Evolutionary conservation across 1,140 invertebrate genomes (phyloP).

Genomic region (Babylonia areolata): DNA sequence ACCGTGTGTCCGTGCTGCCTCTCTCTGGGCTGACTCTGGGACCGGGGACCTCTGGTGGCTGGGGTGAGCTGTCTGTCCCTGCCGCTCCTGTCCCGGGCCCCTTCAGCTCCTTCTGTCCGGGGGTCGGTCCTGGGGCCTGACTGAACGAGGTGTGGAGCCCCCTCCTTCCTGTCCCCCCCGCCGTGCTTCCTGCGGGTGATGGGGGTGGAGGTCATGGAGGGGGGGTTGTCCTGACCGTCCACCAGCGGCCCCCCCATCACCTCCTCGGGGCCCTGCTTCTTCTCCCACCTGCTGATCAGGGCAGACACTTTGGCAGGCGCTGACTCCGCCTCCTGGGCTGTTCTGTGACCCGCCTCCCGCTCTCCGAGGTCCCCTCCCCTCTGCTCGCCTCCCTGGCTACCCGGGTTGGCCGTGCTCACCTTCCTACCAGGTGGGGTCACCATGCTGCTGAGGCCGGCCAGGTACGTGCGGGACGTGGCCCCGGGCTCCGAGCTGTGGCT

Average conservation of each 20-base stretch:
- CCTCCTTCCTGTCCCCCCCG: not conserved
- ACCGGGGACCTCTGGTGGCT: not conserved
- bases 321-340: not conserved
- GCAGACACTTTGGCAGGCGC: slow-evolving; percentile 30
- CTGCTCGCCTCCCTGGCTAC: not conserved
- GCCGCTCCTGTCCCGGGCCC: not conserved
- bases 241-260: slow-evolving; percentile 26
- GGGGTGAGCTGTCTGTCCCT: not conserved
- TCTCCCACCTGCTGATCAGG: slow-evolving; percentile 63
- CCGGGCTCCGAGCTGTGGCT: slow-evolving; percentile 35
- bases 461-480: not conserved
- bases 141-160: not conserved
- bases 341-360: not conserved
- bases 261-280: slow-evolving; percentile 40
- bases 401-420: not conserved
- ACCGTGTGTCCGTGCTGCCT: not conserved
- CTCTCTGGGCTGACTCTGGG: slow-evolving; percentile 9
- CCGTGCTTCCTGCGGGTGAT: slow-evolving; percentile 46
- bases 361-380: not conserved
- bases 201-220: slow-evolving; percentile 65
- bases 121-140: not conserved
- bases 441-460: slow-evolving; percentile 29
- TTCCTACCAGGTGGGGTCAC: not conserved
- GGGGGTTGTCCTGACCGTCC: slow-evolving; percentile 48
- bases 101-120: not conserved